Evolutionary conservation across 2,888 invertebrate genomes (phyloP).

Genomic region (Criorhina ranunculi): DNA sequence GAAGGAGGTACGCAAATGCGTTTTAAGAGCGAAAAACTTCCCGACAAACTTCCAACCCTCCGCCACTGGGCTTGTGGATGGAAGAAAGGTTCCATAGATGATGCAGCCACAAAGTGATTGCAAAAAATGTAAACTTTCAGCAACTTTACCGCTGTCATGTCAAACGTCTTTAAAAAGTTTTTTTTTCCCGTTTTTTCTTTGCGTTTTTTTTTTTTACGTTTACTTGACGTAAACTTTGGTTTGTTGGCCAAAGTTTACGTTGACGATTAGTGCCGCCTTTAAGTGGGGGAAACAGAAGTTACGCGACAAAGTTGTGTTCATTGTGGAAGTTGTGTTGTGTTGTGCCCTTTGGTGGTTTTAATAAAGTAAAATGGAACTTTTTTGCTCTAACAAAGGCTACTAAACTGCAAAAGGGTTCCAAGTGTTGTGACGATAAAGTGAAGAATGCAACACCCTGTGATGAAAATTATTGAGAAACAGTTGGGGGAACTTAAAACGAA

Average conservation of each 20-base stretch:
- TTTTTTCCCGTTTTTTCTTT: constrained; percentile 27
- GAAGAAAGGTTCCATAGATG: constrained; percentile 35
- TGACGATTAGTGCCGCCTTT: constrained; percentile 49
- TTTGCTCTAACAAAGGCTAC: too few relatives aligned
- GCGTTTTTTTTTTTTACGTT: constrained; percentile 16
- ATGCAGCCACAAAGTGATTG: constrained; percentile 60
- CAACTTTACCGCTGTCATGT: constrained; percentile 63
- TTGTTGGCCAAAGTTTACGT: constrained; percentile 42
- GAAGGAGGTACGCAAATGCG: constrained; percentile 62
- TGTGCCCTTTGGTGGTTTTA: constrained; percentile 19
- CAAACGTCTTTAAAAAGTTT: constrained; percentile 47
- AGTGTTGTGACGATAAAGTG: too few relatives aligned
- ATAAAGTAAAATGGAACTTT: constrained; percentile 11
- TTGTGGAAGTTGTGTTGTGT: constrained; percentile 12
- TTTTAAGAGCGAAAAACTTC: constrained; percentile 31
- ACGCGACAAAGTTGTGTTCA: constrained; percentile 27
- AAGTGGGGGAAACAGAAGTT: constrained; percentile 46
- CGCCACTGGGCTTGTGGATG: background rate
- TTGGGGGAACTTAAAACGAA: too few relatives aligned
- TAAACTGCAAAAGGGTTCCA: too few relatives aligned
- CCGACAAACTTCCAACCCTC: constrained; percentile 7
- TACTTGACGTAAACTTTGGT: constrained; percentile 41
- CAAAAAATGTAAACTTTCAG: constrained; percentile 47
- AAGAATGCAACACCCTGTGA: too few relatives aligned
- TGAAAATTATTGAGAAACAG: too few relatives aligned